phyloP scores from a whole-genome alignment of 2,113 vertebrate genomes.

The cat (Felis catus) region DNA sequence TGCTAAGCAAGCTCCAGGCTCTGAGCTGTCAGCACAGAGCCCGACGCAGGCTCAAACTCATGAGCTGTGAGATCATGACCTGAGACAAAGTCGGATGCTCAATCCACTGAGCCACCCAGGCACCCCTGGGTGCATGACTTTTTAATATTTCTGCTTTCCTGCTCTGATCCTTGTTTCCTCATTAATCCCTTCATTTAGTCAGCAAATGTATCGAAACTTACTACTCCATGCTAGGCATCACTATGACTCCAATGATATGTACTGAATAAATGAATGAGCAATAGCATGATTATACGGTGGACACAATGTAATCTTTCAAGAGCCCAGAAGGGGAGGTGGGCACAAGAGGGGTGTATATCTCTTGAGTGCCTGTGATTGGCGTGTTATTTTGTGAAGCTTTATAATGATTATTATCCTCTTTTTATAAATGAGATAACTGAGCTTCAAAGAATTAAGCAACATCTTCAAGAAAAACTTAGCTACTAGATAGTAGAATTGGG shows the following conservation, averaged over 20 bases:
- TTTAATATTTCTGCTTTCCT: not conserved
- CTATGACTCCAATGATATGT: not conserved
- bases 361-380: not conserved
- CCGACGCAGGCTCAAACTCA: too few species aligned
- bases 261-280: not conserved
- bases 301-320: not conserved
- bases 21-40: too few species aligned
- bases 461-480: not conserved
- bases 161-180: not conserved
- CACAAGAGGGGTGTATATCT: not conserved
- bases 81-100: too few species aligned
- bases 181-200: not conserved
- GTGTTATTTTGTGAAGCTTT: not conserved
- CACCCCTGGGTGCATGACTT: not conserved
- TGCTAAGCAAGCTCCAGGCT: too few species aligned
- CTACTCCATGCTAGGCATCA: not conserved
- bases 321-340: not conserved
- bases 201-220: not conserved
- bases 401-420: not conserved
- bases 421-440: not conserved
- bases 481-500: not conserved
- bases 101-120: too few species aligned
- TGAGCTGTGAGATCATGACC: too few species aligned
- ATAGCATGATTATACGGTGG: not conserved
- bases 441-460: not conserved